Conservation (phyloP, 2,888 invertebrate genomes). For the Hypolimnas misippus region DNA sequence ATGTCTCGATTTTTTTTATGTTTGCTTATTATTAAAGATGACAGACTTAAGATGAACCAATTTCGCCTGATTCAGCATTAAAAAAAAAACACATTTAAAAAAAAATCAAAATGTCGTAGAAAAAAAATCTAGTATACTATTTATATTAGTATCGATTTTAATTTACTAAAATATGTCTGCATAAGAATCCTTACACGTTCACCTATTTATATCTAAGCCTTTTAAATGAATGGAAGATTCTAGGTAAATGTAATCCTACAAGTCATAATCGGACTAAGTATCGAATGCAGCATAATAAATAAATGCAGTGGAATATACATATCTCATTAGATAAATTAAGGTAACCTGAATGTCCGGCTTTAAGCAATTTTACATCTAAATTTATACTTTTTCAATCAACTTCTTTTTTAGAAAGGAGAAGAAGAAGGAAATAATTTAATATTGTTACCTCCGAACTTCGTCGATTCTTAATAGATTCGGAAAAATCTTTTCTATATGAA, state of each 20-base stretch:
- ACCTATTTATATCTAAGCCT: conserved; percentile 32
- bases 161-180: background rate
- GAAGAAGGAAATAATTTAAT: no score
- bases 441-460: no score
- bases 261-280: conserved; percentile 16
- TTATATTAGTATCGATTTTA: background rate
- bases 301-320: conserved; percentile 8
- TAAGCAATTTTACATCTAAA: background rate
- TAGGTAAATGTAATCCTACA: conserved; percentile 21
- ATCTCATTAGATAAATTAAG: conserved; percentile 8
- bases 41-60: no score
- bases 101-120: background rate
- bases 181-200: conserved; percentile 28
- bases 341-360: background rate
- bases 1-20: no score
- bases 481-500: no score
- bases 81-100: no score
- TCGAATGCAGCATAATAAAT: background rate
- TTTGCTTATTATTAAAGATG: no score
- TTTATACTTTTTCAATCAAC: no score
- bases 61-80: no score
- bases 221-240: conserved; percentile 14
- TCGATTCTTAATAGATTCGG: no score
- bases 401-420: no score
- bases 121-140: background rate